Evolutionary conservation across 2,113 vertebrate genomes (phyloP).

Genomic region (Hemiscyllium ocellatum): DNA sequence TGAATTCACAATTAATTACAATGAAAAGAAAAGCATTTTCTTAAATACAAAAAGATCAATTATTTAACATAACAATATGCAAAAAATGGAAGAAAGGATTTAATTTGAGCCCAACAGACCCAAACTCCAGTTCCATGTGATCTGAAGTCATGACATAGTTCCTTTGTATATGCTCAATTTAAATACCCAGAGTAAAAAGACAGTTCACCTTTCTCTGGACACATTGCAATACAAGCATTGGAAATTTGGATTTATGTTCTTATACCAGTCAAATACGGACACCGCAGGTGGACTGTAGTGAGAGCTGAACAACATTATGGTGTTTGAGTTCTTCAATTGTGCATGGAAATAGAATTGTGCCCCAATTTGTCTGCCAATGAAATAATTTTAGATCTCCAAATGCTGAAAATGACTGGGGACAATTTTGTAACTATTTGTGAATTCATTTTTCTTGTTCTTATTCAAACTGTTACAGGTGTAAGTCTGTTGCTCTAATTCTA

Average conservation of each 20-base stretch:
- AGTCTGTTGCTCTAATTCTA: neutral
- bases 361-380: neutral
- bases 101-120: no score
- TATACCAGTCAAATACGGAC: neutral
- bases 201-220: no score
- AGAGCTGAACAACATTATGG: neutral
- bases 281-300: neutral
- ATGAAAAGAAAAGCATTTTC: no score
- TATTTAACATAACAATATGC: no score
- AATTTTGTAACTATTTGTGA: neutral
- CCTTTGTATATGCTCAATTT: no score
- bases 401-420: neutral
- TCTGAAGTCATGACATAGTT: no score
- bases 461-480: neutral
- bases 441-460: neutral
- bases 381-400: neutral
- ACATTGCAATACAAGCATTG: neutral
- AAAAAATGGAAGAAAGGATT: no score
- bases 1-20: no score
- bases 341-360: neutral
- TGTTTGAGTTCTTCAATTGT: neutral
- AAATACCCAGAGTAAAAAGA: no score
- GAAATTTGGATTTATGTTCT: neutral
- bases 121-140: no score
- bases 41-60: no score